Conservation (phyloP, 2,113 vertebrate genomes). For the Lepisosteus oculatus region DNA sequence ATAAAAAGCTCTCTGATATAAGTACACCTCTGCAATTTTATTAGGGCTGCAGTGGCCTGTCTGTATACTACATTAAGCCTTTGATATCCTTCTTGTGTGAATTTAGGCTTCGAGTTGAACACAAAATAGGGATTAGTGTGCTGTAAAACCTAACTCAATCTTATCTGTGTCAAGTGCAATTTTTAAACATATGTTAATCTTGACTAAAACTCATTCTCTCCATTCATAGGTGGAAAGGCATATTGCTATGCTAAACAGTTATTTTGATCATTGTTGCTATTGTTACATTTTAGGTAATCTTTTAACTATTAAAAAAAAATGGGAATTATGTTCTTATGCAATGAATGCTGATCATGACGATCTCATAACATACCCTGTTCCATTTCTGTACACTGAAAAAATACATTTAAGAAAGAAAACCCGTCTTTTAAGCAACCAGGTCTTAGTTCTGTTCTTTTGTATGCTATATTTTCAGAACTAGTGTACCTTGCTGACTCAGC, state of each 20-base stretch:
- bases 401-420: no score
- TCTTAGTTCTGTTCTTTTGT: no score
- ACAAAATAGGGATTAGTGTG: slow-evolving; percentile 48
- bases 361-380: background rate
- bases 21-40: background rate
- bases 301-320: slow-evolving; percentile 45
- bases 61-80: slow-evolving; percentile 54
- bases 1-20: slow-evolving; percentile 1
- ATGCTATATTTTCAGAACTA: no score
- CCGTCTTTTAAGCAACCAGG: no score
- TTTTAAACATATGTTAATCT: slow-evolving; percentile 78
- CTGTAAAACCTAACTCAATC: slow-evolving; percentile 65
- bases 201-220: slow-evolving; percentile 60
- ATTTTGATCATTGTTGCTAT: slow-evolving; percentile 72
- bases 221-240: slow-evolving; percentile 58
- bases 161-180: slow-evolving; percentile 66
- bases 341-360: background rate
- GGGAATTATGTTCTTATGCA: background rate
- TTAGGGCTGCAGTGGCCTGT: slow-evolving; percentile 30
- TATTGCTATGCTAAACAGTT: slow-evolving; percentile 58
- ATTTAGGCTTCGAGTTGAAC: slow-evolving; percentile 52
- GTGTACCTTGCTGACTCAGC: no score
- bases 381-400: no score
- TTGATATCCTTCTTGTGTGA: slow-evolving; percentile 51
- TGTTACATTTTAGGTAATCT: slow-evolving; percentile 62